Percentiles rank a stretch among this genome's conserved stretches.
phyloP scores from a whole-genome alignment of 1,140 invertebrate species.

The Caenorhabditis remanei region DNA sequence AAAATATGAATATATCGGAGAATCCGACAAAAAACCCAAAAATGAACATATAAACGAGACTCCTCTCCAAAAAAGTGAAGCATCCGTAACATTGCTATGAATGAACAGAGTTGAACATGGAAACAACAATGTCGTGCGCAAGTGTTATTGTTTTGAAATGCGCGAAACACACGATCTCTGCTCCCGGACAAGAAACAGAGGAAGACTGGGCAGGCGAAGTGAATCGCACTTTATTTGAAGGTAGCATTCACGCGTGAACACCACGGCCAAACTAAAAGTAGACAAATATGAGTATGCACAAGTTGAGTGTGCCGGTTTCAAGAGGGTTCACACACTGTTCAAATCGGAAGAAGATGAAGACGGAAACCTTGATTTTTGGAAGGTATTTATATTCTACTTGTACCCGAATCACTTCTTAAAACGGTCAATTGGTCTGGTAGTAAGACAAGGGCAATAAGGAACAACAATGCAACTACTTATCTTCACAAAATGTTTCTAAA shows the following conservation, averaged over 20 bases:
- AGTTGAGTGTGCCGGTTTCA: slow-evolving; percentile 47
- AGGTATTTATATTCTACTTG: slow-evolving; percentile 1
- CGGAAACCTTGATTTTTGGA: slow-evolving; percentile 32
- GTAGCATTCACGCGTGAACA: slow-evolving; percentile 56
- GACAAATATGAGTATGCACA: slow-evolving; percentile 53
- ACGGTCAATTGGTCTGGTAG: slow-evolving; percentile 13
- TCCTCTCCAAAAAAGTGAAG: slow-evolving; percentile 37
- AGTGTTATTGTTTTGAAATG: slow-evolving; percentile 52
- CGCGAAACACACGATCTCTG: slow-evolving; percentile 34
- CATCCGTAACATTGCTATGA: slow-evolving; percentile 20
- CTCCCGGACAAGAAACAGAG: not conserved
- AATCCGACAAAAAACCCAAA: slow-evolving; percentile 8
- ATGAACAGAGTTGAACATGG: slow-evolving; percentile 18
- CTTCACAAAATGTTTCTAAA: too few species aligned
- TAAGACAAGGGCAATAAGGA: not conserved
- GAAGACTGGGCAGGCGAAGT: not conserved
- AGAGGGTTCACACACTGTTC: slow-evolving; percentile 42
- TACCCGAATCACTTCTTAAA: not conserved
- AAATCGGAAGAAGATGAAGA: not conserved
- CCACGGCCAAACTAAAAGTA: slow-evolving; percentile 15
- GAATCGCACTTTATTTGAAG: slow-evolving; percentile 51
- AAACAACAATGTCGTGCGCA: slow-evolving; percentile 32
- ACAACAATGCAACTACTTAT: not conserved
- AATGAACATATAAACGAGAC: not conserved
- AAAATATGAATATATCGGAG: slow-evolving; percentile 4